Conservation (phyloP, 2,113 vertebrate genomes). For the Syngnathoides biaculeatus region DNA sequence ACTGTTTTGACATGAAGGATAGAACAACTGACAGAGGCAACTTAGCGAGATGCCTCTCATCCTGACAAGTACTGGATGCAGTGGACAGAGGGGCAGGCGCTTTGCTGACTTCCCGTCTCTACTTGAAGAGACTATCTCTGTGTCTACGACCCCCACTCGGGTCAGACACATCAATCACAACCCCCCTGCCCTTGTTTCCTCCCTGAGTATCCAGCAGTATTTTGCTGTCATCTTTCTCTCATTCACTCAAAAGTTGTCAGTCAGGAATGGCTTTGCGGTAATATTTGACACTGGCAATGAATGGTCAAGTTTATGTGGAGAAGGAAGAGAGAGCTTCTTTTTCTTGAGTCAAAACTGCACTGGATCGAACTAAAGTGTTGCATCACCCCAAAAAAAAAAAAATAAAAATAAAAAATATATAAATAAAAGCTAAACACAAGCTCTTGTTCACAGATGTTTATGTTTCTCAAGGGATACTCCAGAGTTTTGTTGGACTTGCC, state of each 20-base stretch:
- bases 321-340: constrained; percentile 34
- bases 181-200: constrained; percentile 47
- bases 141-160: constrained; percentile 54
- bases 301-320: constrained; percentile 54
- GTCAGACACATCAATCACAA: constrained; percentile 79
- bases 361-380: neutral
- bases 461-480: no score
- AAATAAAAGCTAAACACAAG: neutral
- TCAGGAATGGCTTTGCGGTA: constrained; percentile 62
- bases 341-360: neutral
- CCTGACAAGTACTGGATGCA: constrained; percentile 56
- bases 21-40: constrained; percentile 57
- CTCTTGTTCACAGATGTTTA: no score
- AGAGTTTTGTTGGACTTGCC: no score
- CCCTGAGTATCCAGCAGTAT: constrained; percentile 44
- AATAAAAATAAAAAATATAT: no score
- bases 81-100: constrained; percentile 53
- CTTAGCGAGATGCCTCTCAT: constrained; percentile 59
- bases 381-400: neutral
- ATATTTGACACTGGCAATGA: constrained; percentile 70
- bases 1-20: constrained; percentile 62
- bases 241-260: constrained; percentile 58
- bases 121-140: constrained; percentile 42
- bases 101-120: constrained; percentile 56
- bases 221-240: constrained; percentile 62